A percentile compares a stretch with the other conserved stretches of the same genome.
Evolutionary conservation across 2,888 invertebrate genomes (phyloP).

Genomic region (Brenthis daphne): DNA sequence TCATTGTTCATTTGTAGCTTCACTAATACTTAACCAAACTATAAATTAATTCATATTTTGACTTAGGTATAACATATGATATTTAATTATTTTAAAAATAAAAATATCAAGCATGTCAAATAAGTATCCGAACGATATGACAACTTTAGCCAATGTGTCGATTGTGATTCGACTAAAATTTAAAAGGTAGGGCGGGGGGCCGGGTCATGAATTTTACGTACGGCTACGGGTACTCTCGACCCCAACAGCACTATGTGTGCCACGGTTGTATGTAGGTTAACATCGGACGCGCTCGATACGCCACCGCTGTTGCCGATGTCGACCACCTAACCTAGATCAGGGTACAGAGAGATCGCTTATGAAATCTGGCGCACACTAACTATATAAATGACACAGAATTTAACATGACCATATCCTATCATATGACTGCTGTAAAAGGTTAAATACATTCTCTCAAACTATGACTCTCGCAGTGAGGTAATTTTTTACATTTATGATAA

Average conservation of each 20-base stretch:
- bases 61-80: no score
- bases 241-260: conserved; percentile 51
- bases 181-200: conserved; percentile 47
- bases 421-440: conserved; percentile 16
- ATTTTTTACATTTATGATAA: not conserved
- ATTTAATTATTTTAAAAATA: not conserved
- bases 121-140: conserved; percentile 3
- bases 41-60: no score
- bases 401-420: conserved; percentile 55
- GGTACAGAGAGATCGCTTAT: conserved; percentile 81
- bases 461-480: not conserved
- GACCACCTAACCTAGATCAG: conserved; percentile 82
- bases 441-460: conserved; percentile 5
- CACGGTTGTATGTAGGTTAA: conserved; percentile 72
- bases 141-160: conserved; percentile 26
- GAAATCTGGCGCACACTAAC: conserved; percentile 78
- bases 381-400: conserved; percentile 72
- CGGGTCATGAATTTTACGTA: conserved; percentile 75
- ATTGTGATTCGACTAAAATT: conserved; percentile 32
- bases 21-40: no score
- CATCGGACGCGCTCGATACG: conserved; percentile 81
- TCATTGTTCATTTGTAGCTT: no score
- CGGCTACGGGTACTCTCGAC: conserved; percentile 61
- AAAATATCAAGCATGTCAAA: conserved; percentile 1
- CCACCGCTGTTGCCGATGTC: conserved; percentile 71